Evolutionary conservation across 2,797 vertebrate genomes (phyloP).

Genomic region (Oreonectes daqikongensis): DNA sequence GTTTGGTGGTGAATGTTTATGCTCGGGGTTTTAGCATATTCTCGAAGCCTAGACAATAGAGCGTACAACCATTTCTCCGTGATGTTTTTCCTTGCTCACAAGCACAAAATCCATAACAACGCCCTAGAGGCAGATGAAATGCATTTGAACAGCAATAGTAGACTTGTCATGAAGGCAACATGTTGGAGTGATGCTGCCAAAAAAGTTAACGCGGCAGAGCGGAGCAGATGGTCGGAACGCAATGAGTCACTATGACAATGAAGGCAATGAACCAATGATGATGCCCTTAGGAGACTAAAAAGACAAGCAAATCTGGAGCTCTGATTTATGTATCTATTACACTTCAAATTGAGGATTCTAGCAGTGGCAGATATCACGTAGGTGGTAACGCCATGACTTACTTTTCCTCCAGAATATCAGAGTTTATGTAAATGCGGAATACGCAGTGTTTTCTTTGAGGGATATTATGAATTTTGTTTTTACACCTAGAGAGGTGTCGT

Average conservation of each 20-base stretch:
- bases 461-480: constrained; percentile 47
- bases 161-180: constrained; percentile 35
- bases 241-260: constrained; percentile 57
- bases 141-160: constrained; percentile 26
- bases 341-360: constrained; percentile 34
- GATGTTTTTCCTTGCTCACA: constrained; percentile 9
- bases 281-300: constrained; percentile 55
- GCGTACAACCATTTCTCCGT: not conserved
- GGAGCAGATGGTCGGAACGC: constrained; percentile 60
- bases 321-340: constrained; percentile 50
- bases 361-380: constrained; percentile 38
- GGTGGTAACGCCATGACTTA: constrained; percentile 38
- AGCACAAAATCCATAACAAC: constrained; percentile 17
- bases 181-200: constrained; percentile 31
- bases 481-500: constrained; percentile 41
- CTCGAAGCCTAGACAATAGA: constrained; percentile 1
- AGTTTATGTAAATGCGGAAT: constrained; percentile 42
- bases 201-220: constrained; percentile 44
- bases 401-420: constrained; percentile 38
- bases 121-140: not conserved
- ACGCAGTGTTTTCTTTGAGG: constrained; percentile 26
- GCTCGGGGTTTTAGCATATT: not conserved
- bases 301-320: constrained; percentile 47
- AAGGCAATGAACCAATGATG: constrained; percentile 56
- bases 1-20: not conserved